These are phyloP conservation scores for Brienomyrus brachyistius DNA, from an alignment of 2,113 vertebrate genomes.

Conservation along the genomic window DNA sequence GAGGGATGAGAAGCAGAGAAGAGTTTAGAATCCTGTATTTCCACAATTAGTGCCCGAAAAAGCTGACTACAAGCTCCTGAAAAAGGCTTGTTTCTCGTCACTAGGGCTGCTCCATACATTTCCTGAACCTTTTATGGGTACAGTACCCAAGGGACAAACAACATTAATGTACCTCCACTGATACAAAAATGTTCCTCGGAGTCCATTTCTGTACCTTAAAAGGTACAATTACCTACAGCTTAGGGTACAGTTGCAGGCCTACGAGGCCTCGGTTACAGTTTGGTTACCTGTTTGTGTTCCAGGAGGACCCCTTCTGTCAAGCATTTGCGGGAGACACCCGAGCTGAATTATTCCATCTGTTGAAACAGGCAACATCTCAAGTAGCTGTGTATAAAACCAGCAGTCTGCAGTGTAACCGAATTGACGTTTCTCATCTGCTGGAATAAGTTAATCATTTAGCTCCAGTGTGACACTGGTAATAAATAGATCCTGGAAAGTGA, in stretches of 20 bases:
- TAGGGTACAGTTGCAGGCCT: too few relatives aligned
- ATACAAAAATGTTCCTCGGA: too few relatives aligned
- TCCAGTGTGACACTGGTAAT: slow-evolving; percentile 1
- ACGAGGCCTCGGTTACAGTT: too few relatives aligned
- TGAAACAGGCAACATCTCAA: not conserved
- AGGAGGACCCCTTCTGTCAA: not conserved
- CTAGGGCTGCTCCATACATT: too few relatives aligned
- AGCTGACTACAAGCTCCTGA: not conserved
- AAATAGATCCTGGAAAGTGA: not conserved
- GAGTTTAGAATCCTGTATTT: not conserved
- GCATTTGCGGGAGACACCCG: not conserved
- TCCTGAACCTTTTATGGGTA: too few relatives aligned
- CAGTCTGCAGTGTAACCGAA: not conserved
- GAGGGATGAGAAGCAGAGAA: not conserved
- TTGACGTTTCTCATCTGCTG: not conserved
- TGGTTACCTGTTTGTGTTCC: not conserved
- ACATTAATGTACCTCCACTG: too few relatives aligned
- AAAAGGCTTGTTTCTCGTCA: too few relatives aligned
- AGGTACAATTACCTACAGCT: too few relatives aligned
- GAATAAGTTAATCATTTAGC: not conserved
- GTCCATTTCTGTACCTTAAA: too few relatives aligned
- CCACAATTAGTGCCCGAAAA: not conserved
- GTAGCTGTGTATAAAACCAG: not conserved
- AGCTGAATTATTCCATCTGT: not conserved
- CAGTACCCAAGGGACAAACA: too few relatives aligned